These are phyloP conservation scores for Aphrophora alni DNA, from an alignment of 2,888 invertebrate genomes.

Conservation along the genomic window DNA sequence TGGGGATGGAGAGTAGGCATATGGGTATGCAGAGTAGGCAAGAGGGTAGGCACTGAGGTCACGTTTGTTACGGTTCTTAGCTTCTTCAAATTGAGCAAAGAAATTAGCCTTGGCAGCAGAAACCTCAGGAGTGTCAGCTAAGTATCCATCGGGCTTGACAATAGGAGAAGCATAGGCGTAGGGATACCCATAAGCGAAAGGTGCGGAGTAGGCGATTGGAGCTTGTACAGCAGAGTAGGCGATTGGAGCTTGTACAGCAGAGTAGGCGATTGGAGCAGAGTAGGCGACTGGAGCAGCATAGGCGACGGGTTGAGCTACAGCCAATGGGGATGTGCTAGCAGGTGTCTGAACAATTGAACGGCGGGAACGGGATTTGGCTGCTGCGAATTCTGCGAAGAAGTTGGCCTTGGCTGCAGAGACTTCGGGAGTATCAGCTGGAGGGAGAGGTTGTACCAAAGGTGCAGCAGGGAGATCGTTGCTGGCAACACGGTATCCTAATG, in stretches of 20 bases:
- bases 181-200: background rate
- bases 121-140: conserved; percentile 54
- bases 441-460: conserved; percentile 42
- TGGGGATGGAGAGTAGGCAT: no score
- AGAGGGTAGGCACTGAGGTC: conserved; percentile 18
- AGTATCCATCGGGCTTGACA: conserved; percentile 22
- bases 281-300: conserved; percentile 20
- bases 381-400: conserved; percentile 24
- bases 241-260: conserved; percentile 17
- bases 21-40: conserved; percentile 21
- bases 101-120: conserved; percentile 59
- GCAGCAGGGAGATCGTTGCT: conserved; percentile 56
- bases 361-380: conserved; percentile 37
- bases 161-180: conserved; percentile 22
- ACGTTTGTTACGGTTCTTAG: no score
- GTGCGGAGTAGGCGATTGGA: background rate
- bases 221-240: conserved; percentile 24
- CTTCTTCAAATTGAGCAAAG: conserved; percentile 54
- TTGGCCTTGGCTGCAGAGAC: conserved; percentile 11
- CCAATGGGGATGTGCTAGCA: conserved; percentile 36
- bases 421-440: conserved; percentile 12
- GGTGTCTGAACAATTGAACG: conserved; percentile 32
- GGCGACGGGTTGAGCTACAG: no score
- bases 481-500: conserved; percentile 56
- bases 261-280: conserved; percentile 40